Conservation (phyloP, 2,888 invertebrate species). For the Phyllotreta cruciferae region DNA sequence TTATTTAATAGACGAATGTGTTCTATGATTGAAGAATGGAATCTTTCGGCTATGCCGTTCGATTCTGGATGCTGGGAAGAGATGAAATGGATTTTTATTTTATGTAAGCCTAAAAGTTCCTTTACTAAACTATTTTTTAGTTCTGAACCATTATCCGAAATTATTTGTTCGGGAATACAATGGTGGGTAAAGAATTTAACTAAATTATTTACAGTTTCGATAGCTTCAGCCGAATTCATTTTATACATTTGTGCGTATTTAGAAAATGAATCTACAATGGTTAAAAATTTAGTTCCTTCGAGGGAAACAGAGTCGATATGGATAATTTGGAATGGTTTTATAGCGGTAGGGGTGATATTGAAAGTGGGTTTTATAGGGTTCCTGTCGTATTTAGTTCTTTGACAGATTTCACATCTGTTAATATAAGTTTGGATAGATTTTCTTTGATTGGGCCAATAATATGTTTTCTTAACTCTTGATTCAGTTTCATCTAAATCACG, state of each 20-base stretch:
- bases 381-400: slow-evolving; percentile 39
- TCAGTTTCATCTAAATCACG: slow-evolving; percentile 18
- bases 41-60: slow-evolving; percentile 13
- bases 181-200: slow-evolving; percentile 13
- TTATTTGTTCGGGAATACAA: slow-evolving; percentile 11
- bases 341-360: slow-evolving; percentile 16
- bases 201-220: slow-evolving; percentile 11
- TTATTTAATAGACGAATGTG: too few relatives aligned
- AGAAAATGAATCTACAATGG: slow-evolving; percentile 12
- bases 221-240: slow-evolving; percentile 3
- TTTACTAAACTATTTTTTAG: slow-evolving; percentile 17
- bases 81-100: slow-evolving; percentile 13
- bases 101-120: not conserved
- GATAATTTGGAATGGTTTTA: slow-evolving; percentile 15
- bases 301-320: slow-evolving; percentile 13
- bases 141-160: slow-evolving; percentile 13
- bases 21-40: slow-evolving; percentile 2
- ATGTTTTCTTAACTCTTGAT: slow-evolving; percentile 31
- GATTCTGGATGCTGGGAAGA: slow-evolving; percentile 8
- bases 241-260: slow-evolving; percentile 18
- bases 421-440: slow-evolving; percentile 35
- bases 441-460: slow-evolving; percentile 39
- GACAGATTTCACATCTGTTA: slow-evolving; percentile 38
- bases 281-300: slow-evolving; percentile 6
- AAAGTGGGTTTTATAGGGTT: slow-evolving; percentile 35